Evolutionary conservation across 2,113 vertebrate species (phyloP), one percentile per base, ranked within the genome.

Genomic region (Plestiodon gilberti): DNA sequence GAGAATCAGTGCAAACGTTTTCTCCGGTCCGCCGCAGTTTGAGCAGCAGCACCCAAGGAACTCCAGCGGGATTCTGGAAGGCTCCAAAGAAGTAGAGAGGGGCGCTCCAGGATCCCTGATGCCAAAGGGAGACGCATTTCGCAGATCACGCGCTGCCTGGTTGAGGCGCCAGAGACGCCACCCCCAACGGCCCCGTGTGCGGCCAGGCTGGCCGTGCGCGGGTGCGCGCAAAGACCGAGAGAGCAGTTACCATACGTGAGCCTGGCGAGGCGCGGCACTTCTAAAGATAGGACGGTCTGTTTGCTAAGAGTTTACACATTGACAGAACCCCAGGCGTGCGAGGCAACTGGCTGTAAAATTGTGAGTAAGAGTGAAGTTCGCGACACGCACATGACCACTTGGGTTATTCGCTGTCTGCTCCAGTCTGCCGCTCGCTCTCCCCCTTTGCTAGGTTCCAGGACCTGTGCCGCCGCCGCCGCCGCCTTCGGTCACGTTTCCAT

Each of bases 71-170:
- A 23, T 73, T 40, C 40, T 40, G 14, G 23, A 30, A 18, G 70
- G 18, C 4, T 10, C 18, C 6, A 8, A 6, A 25, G 64, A 67
- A 70, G 67, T 15, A 1, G 2, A 0, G 8, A 8, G 0, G 40
- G 23, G 3, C 14, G 11, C 28, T 14, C 10, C 25, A 2, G 25
- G 1, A 25, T 28, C 43, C 43, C 14, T 6, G 74, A 11, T 17
- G 14, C 48, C 48, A 30, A 9, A 43, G 35, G 38, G 13, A 23
- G 43, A 13, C 74, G 25, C 28, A 6, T 43, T 7, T 52, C 23
- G 1, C 25, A 30, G 43, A 52, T 2, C 25, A 14, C 7, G 25
- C 13, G 14, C 25, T 1, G 43, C 43, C 2, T 75, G 40, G 28
- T 11, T 1, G 73, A 13, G 4, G 40, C 23, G 33, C 22, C 18